phyloP scores from a whole-genome alignment of 2,797 vertebrate species.

The Sebastes reedi region DNA sequence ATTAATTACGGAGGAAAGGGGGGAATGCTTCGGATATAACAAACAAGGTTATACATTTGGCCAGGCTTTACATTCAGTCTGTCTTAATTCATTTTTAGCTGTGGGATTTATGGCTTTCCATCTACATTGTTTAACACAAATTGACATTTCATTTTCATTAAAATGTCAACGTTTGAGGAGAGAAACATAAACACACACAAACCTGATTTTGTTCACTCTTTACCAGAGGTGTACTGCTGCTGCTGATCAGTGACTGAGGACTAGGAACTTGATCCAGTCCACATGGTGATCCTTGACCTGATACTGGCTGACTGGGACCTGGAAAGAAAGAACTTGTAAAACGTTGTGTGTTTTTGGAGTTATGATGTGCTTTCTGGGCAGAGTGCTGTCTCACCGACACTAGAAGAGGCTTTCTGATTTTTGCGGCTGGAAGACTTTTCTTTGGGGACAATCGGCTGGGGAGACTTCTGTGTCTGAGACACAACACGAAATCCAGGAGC shows the following conservation, averaged over 20 bases:
- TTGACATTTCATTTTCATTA: background rate
- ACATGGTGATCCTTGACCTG: conserved; percentile 88
- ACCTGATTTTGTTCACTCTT: conserved; percentile 85
- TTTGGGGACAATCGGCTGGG: conserved; percentile 85
- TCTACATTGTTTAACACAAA: background rate
- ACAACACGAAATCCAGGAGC: conserved; percentile 85
- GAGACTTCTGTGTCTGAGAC: conserved; percentile 79
- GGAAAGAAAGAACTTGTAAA: background rate
- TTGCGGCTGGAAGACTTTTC: conserved; percentile 83
- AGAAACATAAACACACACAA: conserved; percentile 64
- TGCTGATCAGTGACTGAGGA: conserved; percentile 90
- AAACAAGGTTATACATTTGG: background rate
- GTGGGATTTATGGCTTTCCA: background rate
- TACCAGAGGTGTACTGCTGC: conserved; percentile 80
- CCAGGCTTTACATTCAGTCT: background rate
- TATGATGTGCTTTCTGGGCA: background rate
- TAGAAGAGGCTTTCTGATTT: conserved; percentile 79
- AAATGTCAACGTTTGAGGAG: background rate
- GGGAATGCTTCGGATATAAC: background rate
- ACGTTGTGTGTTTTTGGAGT: background rate
- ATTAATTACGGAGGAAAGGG: background rate
- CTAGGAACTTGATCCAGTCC: conserved; percentile 90
- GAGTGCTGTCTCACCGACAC: conserved; percentile 81
- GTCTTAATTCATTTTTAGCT: background rate
- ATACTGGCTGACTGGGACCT: conserved; percentile 83